Base-by-base conservation (phyloP, 1,140 invertebrate genomes). In the Cecropterus lyciades region DNA sequence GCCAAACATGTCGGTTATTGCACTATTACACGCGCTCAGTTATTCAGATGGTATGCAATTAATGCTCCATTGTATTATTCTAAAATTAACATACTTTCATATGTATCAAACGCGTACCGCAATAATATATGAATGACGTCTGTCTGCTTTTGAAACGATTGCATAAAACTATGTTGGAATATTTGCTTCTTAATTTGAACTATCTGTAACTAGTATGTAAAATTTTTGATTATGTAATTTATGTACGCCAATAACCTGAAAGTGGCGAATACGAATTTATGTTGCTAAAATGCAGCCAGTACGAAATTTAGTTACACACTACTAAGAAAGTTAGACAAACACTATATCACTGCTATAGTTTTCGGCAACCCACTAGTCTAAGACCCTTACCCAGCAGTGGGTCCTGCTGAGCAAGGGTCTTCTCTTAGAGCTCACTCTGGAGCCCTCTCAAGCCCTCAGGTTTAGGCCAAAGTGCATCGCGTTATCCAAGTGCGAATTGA, bases 181-280 rank as follows among this genome's bases (percentile, higher is more conserved):
- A 37, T 37, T 37, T 37, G 9, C 33, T 37, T 37, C 33, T 37
- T 37, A 37, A 37, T 37, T 37, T 37, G 33, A 37, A 37, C 33
- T 37, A 37, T n/a, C 33, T 37, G 33, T 11, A 11, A 11, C 33
- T n/a, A 37, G 33, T 37, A 11, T 37, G 30, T 33, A 6, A 11
- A 37, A 37, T 11, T 37, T 37, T 11, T 37, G 33, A n/a, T 37
- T 37, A 37, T 37, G 33, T 37, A 37, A 37, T n/a, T 11, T 37
- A 37, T 10, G 33, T 37, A 37, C 30, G 7, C 10, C 33, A 37
- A 11, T 37, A 9, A 11, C 33, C 11, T 37, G 1, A 37, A 30
- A 30, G 27, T 30, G 27, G 27, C 27, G 27, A 30, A 30, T 5
- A 30, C 27, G 27, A 0, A 30, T 30, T 8, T 5, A 30, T 7